phyloP scores from a whole-genome alignment of 1,140 invertebrate genomes.

The Listronotus oregonensis region DNA sequence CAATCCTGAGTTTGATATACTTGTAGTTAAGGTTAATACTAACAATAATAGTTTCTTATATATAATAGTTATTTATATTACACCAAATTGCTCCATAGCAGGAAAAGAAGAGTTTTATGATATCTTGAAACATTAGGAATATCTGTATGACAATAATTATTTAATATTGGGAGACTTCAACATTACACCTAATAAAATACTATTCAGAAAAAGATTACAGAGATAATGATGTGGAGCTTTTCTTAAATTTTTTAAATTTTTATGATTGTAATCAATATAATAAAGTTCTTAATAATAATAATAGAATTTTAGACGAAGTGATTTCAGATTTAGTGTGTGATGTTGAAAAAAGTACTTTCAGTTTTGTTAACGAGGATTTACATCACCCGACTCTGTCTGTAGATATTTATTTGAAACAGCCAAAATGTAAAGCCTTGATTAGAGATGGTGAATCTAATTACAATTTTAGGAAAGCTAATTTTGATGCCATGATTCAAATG shows the following conservation, averaged over 20 bases:
- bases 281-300: not conserved
- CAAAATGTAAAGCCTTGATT: too few species aligned
- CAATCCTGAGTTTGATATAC: not conserved
- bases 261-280: slow-evolving; percentile 2
- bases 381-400: not conserved
- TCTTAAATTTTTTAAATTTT: not conserved
- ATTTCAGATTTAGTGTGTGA: not conserved
- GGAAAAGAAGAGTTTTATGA: not conserved
- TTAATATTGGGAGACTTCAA: not conserved
- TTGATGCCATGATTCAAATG: too few species aligned
- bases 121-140: not conserved
- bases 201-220: not conserved
- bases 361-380: not conserved
- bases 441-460: too few species aligned
- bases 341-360: not conserved
- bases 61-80: not conserved
- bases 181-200: not conserved
- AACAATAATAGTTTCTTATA: not conserved
- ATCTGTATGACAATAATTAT: slow-evolving; percentile 5
- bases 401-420: not conserved
- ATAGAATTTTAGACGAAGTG: not conserved
- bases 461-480: too few species aligned
- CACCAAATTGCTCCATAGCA: not conserved
- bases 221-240: not conserved
- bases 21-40: not conserved